These are phyloP conservation scores for Electrona antarctica DNA, from an alignment of 2,113 vertebrate genomes.

Conservation along the genomic window DNA sequence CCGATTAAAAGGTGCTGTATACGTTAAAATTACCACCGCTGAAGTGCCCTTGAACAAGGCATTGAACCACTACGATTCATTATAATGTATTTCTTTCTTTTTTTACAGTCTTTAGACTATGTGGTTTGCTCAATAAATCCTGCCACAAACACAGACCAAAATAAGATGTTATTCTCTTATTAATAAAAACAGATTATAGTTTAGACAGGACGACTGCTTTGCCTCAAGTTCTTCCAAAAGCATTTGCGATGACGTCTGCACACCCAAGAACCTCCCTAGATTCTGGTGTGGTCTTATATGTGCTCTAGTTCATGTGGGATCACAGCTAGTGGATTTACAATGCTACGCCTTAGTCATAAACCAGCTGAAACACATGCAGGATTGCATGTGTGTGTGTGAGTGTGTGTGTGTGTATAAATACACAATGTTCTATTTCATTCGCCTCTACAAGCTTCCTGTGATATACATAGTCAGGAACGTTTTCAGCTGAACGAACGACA, in stretches of 20 bases:
- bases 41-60: too few relatives aligned
- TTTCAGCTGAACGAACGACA: background rate
- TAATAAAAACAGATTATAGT: background rate
- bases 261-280: slow-evolving; percentile 40
- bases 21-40: too few relatives aligned
- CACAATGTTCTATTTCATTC: background rate
- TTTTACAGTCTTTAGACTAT: background rate
- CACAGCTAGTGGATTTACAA: too few relatives aligned
- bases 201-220: slow-evolving; percentile 30
- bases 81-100: background rate
- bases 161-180: background rate
- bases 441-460: background rate
- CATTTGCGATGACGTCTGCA: background rate
- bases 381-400: too few relatives aligned
- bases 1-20: background rate
- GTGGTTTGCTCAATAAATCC: background rate
- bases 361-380: too few relatives aligned
- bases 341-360: too few relatives aligned
- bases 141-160: background rate
- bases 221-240: background rate
- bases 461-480: background rate
- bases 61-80: too few relatives aligned
- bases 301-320: too few relatives aligned
- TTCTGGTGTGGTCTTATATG: background rate
- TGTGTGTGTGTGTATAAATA: too few relatives aligned